Conservation (phyloP, 2,113 vertebrate species). For the Xenotilapia flavipinnis region DNA sequence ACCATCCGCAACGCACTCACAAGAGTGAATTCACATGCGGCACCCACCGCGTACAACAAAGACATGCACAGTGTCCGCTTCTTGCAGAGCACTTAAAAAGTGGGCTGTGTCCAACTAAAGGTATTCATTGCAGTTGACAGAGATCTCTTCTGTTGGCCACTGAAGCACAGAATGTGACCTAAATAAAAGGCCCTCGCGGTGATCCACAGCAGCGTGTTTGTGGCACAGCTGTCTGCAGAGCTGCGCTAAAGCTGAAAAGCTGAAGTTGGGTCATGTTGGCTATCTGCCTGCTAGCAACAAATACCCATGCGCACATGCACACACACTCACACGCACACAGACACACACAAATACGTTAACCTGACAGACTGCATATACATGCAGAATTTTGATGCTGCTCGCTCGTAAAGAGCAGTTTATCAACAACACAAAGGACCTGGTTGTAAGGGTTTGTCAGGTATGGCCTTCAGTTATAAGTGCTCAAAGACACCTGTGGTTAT, state of each 20-base stretch:
- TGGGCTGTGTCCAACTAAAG: slow-evolving; percentile 41
- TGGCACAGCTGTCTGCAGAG: slow-evolving; percentile 61
- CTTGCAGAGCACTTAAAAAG: slow-evolving; percentile 37
- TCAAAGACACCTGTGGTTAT: slow-evolving; percentile 20
- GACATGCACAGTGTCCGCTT: not conserved
- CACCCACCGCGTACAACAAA: not conserved
- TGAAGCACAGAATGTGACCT: slow-evolving; percentile 63
- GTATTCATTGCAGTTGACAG: slow-evolving; percentile 57
- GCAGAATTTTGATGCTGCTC: slow-evolving; percentile 12
- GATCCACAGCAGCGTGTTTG: slow-evolving; percentile 51
- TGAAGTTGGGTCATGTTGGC: slow-evolving; percentile 53
- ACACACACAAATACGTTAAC: slow-evolving; percentile 11
- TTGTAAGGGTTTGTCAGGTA: slow-evolving; percentile 2
- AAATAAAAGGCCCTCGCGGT: slow-evolving; percentile 63
- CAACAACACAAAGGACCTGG: not conserved
- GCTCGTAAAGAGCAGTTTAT: slow-evolving; percentile 29
- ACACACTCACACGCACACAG: not conserved
- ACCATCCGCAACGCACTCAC: not conserved
- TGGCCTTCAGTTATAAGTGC: not conserved
- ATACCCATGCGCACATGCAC: not conserved
- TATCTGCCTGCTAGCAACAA: slow-evolving; percentile 37
- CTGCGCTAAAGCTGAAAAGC: slow-evolving; percentile 59
- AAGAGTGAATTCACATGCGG: not conserved
- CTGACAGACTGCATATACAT: slow-evolving; percentile 11
- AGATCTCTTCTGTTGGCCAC: slow-evolving; percentile 57